Conservation (phyloP, 1,140 invertebrate species). For the Drosophila pseudoobscura region DNA sequence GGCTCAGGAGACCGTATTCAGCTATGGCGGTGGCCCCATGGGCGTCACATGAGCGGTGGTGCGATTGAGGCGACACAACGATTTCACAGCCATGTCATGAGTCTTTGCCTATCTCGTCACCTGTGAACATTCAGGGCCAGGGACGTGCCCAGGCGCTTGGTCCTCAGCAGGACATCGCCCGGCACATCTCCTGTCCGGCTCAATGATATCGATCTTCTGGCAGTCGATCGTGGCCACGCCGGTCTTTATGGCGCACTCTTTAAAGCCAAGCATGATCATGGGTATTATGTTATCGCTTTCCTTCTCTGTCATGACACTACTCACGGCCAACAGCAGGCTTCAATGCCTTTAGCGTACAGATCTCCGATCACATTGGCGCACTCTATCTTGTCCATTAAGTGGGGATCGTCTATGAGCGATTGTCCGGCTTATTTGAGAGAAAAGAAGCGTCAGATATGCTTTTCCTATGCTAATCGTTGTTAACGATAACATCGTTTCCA, state of each 20-base stretch:
- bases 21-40: conserved; percentile 99
- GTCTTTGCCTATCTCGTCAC: conserved; percentile 89
- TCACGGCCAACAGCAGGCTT: conserved; percentile 97
- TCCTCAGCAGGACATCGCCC: conserved; percentile 98
- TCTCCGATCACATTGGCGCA: conserved; percentile 99
- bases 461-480: too few relatives aligned
- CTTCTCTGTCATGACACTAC: conserved; percentile 98
- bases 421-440: too few relatives aligned
- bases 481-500: too few relatives aligned
- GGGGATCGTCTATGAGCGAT: conserved; percentile 97
- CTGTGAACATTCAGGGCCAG: conserved; percentile 99
- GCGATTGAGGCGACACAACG: conserved; percentile 99
- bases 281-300: conserved; percentile 97
- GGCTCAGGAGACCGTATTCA: conserved; percentile 93
- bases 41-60: too few relatives aligned
- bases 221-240: conserved; percentile 98
- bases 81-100: conserved; percentile 92
- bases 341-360: conserved; percentile 99
- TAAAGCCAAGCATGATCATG: conserved; percentile 87
- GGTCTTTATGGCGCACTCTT: conserved; percentile 95
- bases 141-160: conserved; percentile 98
- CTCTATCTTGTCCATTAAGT: conserved; percentile 99
- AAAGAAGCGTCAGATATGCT: too few relatives aligned
- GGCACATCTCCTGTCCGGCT: conserved; percentile 97
- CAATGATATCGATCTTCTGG: conserved; percentile 97